Conservation (phyloP, 1,140 invertebrate species). For the Ceratina japonica region DNA sequence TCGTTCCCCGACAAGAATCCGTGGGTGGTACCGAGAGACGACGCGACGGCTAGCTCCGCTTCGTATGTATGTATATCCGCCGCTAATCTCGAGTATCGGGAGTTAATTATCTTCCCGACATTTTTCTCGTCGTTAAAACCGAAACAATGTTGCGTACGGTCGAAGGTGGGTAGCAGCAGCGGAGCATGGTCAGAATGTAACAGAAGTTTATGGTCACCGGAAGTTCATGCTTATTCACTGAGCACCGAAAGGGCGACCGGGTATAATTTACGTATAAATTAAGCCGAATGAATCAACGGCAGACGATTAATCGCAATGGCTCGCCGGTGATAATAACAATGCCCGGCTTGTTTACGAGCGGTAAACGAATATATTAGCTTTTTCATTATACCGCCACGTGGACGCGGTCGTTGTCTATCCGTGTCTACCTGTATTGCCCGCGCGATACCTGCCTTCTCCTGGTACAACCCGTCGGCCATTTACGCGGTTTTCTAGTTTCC, state of each 20-base stretch:
- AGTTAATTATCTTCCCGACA: too few species aligned
- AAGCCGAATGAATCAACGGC: constrained; percentile 69
- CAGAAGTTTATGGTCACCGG: constrained; percentile 70
- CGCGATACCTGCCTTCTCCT: constrained; percentile 50
- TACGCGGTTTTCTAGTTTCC: background rate
- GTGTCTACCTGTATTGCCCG: constrained; percentile 22
- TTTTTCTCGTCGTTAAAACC: background rate
- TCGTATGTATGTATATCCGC: too few species aligned
- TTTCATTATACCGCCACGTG: constrained; percentile 75
- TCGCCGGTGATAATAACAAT: constrained; percentile 66
- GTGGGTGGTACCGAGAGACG: background rate
- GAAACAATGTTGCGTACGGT: background rate
- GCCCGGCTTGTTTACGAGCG: constrained; percentile 66
- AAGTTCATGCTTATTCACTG: constrained; percentile 78
- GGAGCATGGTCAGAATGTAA: constrained; percentile 40
- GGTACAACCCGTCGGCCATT: constrained; percentile 39
- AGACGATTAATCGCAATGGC: constrained; percentile 74
- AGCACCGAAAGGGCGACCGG: constrained; percentile 74
- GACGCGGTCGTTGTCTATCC: constrained; percentile 59
- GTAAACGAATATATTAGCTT: constrained; percentile 71
- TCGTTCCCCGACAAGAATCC: background rate
- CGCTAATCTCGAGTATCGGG: background rate
- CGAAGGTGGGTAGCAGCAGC: too few species aligned
- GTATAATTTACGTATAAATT: constrained; percentile 73
- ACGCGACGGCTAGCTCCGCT: background rate